These are phyloP conservation scores for Camptogramma bilineatum DNA, from an alignment of 2,888 invertebrate genomes.

Conservation along the genomic window DNA sequence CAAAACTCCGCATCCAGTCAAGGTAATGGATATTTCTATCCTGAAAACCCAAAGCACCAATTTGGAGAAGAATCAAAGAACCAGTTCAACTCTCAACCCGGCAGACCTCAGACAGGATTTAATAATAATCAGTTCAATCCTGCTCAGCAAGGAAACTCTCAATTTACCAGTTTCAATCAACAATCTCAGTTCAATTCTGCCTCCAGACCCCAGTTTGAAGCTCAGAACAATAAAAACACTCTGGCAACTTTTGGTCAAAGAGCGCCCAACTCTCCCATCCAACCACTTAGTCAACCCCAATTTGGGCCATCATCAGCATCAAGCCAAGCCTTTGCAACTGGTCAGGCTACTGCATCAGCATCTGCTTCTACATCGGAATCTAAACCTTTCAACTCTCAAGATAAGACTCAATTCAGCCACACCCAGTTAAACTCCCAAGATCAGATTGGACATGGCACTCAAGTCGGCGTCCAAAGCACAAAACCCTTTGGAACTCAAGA, in stretches of 20 bases:
- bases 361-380: conserved; percentile 16
- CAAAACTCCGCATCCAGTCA: conserved; percentile 20
- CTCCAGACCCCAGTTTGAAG: conserved; percentile 43
- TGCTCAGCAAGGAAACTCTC: conserved; percentile 17
- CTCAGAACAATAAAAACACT: conserved; percentile 20
- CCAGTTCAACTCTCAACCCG: conserved; percentile 27
- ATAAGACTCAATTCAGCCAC: conserved; percentile 21
- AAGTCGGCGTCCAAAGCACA: conserved; percentile 6
- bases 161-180: conserved; percentile 23
- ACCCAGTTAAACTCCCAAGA: conserved; percentile 8
- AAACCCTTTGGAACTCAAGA: conserved; percentile 8
- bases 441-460: conserved; percentile 12
- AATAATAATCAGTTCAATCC: conserved; percentile 29
- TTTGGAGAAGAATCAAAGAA: conserved; percentile 17
- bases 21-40: conserved; percentile 28
- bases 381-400: conserved; percentile 26
- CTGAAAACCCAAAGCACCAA: conserved; percentile 12
- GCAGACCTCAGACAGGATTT: conserved; percentile 4
- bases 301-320: conserved; percentile 29
- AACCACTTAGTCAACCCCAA: conserved; percentile 36
- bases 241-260: conserved; percentile 23
- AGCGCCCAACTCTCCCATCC: conserved; percentile 9
- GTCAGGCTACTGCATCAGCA: conserved; percentile 29
- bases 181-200: conserved; percentile 43
- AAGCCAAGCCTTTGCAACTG: conserved; percentile 32